A percentile compares a stretch with the other conserved stretches of the same genome.
These are phyloP conservation scores for Cassiopea andromeda DNA, from an alignment of 30 jellyfish, hydroid and myxozoan species.

Conservation along the genomic window DNA sequence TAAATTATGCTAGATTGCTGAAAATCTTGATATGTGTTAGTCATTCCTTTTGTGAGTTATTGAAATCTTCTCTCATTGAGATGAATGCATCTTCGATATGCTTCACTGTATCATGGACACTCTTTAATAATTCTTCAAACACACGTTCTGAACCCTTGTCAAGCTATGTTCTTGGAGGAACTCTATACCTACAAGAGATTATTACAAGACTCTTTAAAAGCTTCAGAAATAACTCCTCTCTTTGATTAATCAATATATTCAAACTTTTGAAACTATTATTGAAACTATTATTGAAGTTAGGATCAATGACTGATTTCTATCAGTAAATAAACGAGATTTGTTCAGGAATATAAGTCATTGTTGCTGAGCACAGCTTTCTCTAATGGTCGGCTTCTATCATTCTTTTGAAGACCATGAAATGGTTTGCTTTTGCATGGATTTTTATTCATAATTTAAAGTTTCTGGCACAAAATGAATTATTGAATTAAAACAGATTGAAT, in stretches of 20 bases:
- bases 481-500: too few relatives aligned
- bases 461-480: too few relatives aligned
- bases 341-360: too few relatives aligned
- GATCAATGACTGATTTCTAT: too few relatives aligned
- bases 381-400: too few relatives aligned
- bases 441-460: too few relatives aligned
- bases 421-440: too few relatives aligned
- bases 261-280: background rate
- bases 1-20: background rate
- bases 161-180: background rate
- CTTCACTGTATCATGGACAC: background rate
- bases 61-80: background rate
- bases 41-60: background rate
- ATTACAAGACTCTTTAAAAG: background rate
- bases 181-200: background rate
- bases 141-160: background rate
- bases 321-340: too few relatives aligned
- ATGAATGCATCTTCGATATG: background rate
- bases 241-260: background rate
- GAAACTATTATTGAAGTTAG: too few relatives aligned
- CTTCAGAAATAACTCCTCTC: background rate
- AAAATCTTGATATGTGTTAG: background rate
- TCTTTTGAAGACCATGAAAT: too few relatives aligned
- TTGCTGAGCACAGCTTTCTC: too few relatives aligned
- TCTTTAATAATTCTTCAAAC: background rate